A percentile compares a stretch with the other conserved stretches of the same genome.
Evolutionary conservation across 1,140 invertebrate genomes (phyloP).

Genomic region (Sogatella furcifera): DNA sequence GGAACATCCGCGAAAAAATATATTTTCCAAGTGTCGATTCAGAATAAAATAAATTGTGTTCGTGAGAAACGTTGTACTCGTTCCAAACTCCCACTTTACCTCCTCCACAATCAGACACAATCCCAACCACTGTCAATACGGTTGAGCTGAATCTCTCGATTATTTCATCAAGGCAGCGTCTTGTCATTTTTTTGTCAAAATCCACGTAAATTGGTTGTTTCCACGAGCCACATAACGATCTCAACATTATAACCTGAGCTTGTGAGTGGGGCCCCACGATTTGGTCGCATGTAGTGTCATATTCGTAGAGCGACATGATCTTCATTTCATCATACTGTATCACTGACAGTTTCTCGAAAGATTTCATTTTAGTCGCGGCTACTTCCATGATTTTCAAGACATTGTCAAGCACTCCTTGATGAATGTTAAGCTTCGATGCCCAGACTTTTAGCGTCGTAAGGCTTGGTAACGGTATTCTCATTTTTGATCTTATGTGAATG

Average conservation of each 20-base stretch:
- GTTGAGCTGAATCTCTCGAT: slow-evolving; percentile 25
- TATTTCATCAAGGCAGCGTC: slow-evolving; percentile 23
- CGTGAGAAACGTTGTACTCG: slow-evolving; percentile 15
- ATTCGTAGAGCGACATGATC: slow-evolving; percentile 26
- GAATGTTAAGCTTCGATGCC: not conserved
- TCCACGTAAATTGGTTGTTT: slow-evolving; percentile 29
- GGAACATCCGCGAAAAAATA: slow-evolving; percentile 25
- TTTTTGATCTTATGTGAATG: no score
- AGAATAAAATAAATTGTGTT: slow-evolving; percentile 16
- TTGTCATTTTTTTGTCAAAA: slow-evolving; percentile 29
- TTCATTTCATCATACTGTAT: slow-evolving; percentile 28
- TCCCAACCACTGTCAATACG: slow-evolving; percentile 26
- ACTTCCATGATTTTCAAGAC: not conserved
- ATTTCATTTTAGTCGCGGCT: slow-evolving; percentile 4
- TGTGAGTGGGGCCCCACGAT: slow-evolving; percentile 1
- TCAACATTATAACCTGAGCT: slow-evolving; percentile 15
- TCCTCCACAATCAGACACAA: slow-evolving; percentile 28
- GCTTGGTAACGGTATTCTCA: not conserved
- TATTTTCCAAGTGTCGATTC: slow-evolving; percentile 19
- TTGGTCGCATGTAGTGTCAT: slow-evolving; percentile 27
- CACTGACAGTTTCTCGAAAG: slow-evolving; percentile 24
- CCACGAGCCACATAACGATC: slow-evolving; percentile 29
- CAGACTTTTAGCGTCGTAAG: slow-evolving; percentile 1
- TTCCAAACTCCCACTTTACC: slow-evolving; percentile 27
- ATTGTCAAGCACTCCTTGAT: not conserved